Evolutionary conservation across 2,888 invertebrate species (phyloP).

Genomic region (Caenorhabditis angaria): DNA sequence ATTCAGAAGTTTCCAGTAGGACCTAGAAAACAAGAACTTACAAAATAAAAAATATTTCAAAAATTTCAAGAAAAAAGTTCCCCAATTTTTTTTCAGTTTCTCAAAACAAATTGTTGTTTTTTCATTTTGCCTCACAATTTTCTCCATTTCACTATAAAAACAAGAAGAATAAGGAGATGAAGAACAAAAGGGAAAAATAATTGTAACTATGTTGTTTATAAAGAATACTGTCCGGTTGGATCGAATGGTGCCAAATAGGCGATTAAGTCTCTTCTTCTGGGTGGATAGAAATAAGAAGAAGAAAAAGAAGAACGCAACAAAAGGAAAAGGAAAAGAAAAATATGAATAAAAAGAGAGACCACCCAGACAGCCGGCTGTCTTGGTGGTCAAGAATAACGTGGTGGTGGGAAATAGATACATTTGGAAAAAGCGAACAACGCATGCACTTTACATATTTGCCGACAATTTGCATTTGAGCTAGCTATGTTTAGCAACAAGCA

Average conservation of each 20-base stretch:
- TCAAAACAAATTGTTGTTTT: too few species aligned
- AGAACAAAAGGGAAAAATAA: too few species aligned
- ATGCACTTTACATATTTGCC: neutral
- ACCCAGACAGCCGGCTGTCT: neutral
- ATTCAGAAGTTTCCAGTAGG: too few species aligned
- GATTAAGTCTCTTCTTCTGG: slow-evolving; percentile 35
- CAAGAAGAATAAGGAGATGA: neutral
- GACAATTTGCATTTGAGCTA: neutral
- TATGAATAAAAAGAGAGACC: neutral
- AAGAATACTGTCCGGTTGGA: neutral
- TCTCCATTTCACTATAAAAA: neutral
- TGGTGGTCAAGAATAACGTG: neutral
- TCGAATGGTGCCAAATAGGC: slow-evolving; percentile 31
- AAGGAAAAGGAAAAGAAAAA: neutral
- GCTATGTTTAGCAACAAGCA: neutral
- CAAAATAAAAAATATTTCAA: too few species aligned
- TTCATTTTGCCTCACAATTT: neutral
- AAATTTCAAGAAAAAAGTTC: too few species aligned
- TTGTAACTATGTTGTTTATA: slow-evolving; percentile 4
- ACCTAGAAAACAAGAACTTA: too few species aligned
- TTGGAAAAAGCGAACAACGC: too few species aligned
- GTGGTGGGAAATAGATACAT: slow-evolving; percentile 1
- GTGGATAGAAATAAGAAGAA: slow-evolving; percentile 31
- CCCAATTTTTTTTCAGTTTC: too few species aligned
- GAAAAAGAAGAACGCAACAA: neutral